Evolutionary conservation across 2,113 vertebrate species (phyloP).

Genomic region (Meleagris gallopavo): DNA sequence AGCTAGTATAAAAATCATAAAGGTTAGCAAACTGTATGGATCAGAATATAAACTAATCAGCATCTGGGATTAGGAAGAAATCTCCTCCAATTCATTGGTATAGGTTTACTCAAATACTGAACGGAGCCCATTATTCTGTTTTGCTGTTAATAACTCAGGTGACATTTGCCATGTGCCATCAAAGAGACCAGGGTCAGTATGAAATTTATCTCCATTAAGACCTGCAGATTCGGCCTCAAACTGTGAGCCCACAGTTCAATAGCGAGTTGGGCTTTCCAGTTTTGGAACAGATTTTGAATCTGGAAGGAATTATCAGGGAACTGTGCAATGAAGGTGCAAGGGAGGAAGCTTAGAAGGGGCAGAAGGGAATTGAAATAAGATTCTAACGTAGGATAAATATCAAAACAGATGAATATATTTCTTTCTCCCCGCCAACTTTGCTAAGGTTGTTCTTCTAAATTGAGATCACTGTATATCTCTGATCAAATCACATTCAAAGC

Average conservation of each 20-base stretch:
- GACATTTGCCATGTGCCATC: slow-evolving; percentile 59
- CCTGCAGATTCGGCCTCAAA: slow-evolving; percentile 37
- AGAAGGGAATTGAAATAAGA: not conserved
- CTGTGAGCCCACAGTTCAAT: slow-evolving; percentile 29
- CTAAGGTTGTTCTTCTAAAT: slow-evolving; percentile 46
- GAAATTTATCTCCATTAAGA: slow-evolving; percentile 48
- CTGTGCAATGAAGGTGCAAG: not conserved
- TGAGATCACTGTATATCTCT: slow-evolving; percentile 13
- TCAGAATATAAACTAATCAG: slow-evolving; percentile 62
- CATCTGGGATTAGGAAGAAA: slow-evolving; percentile 57
- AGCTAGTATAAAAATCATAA: slow-evolving; percentile 50
- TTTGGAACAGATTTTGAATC: slow-evolving; percentile 48
- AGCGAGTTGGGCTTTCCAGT: not conserved
- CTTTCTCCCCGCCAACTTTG: not conserved
- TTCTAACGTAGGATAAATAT: slow-evolving; percentile 21
- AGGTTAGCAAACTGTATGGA: slow-evolving; percentile 56
- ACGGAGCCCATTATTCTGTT: slow-evolving; percentile 41
- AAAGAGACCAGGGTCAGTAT: slow-evolving; percentile 25
- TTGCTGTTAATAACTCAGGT: slow-evolving; percentile 64
- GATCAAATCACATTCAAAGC: slow-evolving; percentile 49
- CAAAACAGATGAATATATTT: not conserved
- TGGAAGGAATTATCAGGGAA: not conserved
- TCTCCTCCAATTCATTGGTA: slow-evolving; percentile 58
- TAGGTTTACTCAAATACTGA: slow-evolving; percentile 53
- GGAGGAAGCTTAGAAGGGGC: not conserved